These are phyloP conservation scores for Tiliacea aurago DNA, from an alignment of 2,888 invertebrate genomes.

Conservation along the genomic window DNA sequence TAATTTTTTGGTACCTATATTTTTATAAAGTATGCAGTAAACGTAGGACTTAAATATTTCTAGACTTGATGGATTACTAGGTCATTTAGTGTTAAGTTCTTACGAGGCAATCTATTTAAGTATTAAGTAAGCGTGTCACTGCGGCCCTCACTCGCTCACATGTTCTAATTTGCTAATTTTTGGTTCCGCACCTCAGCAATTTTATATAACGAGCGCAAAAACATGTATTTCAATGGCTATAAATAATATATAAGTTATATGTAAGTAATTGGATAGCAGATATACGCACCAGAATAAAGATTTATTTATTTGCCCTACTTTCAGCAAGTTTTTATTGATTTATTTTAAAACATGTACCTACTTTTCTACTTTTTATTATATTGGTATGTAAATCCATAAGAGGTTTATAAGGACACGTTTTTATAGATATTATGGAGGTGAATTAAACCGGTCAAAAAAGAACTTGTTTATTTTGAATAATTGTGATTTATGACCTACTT, in stretches of 20 bases:
- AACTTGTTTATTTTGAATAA: constrained; percentile 1
- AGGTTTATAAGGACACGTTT: constrained; percentile 10
- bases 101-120: constrained; percentile 22
- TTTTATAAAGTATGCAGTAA: constrained; percentile 36
- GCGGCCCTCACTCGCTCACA: constrained; percentile 54
- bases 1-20: constrained; percentile 21
- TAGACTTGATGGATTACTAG: constrained; percentile 19
- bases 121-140: constrained; percentile 21
- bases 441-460: constrained; percentile 4
- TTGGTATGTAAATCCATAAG: constrained; percentile 15
- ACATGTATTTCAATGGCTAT: constrained; percentile 50
- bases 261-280: constrained; percentile 45
- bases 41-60: constrained; percentile 31
- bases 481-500: background rate
- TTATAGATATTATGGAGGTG: constrained; percentile 7
- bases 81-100: constrained; percentile 12
- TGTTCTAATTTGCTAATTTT: constrained; percentile 82
- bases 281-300: constrained; percentile 35
- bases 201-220: constrained; percentile 69
- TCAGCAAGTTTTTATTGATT: constrained; percentile 15
- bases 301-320: constrained; percentile 52
- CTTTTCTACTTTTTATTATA: constrained; percentile 32
- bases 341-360: constrained; percentile 31
- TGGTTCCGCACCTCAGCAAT: constrained; percentile 73
- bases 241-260: constrained; percentile 41